Conservation (phyloP, 2,113 vertebrate species). For the Gasterosteus aculeatus region DNA sequence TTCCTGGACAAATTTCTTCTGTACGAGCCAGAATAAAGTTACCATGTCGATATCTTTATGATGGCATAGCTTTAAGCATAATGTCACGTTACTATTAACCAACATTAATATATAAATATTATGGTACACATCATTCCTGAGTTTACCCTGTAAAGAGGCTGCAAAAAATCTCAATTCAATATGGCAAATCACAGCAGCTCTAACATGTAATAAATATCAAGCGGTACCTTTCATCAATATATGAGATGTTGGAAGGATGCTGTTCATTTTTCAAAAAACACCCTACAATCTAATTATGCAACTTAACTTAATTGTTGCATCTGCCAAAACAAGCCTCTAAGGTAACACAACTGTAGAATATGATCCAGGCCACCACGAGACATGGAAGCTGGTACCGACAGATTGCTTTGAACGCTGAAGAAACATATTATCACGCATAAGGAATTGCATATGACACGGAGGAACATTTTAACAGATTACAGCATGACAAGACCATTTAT, state of each 20-base stretch:
- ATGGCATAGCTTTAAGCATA: background rate
- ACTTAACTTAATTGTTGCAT: background rate
- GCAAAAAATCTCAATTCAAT: constrained; percentile 10
- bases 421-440: constrained; percentile 10
- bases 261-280: constrained; percentile 25
- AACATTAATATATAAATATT: background rate
- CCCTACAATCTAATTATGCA: constrained; percentile 27
- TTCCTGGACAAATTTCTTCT: background rate
- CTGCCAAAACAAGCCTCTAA: constrained; percentile 2
- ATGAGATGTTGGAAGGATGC: constrained; percentile 12
- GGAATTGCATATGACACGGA: constrained; percentile 36
- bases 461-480: constrained; percentile 42
- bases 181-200: constrained; percentile 8
- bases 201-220: constrained; percentile 41
- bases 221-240: background rate
- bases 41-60: background rate
- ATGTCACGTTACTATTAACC: background rate
- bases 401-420: constrained; percentile 5
- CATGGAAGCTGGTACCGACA: constrained; percentile 22
- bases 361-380: background rate
- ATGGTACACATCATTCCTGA: constrained; percentile 26
- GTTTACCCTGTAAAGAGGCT: constrained; percentile 22
- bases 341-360: background rate
- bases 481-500: constrained; percentile 34
- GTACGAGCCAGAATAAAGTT: background rate